These are phyloP conservation scores for Drosophila saltans DNA, from an alignment of 1,140 invertebrate species.

Conservation along the genomic window DNA sequence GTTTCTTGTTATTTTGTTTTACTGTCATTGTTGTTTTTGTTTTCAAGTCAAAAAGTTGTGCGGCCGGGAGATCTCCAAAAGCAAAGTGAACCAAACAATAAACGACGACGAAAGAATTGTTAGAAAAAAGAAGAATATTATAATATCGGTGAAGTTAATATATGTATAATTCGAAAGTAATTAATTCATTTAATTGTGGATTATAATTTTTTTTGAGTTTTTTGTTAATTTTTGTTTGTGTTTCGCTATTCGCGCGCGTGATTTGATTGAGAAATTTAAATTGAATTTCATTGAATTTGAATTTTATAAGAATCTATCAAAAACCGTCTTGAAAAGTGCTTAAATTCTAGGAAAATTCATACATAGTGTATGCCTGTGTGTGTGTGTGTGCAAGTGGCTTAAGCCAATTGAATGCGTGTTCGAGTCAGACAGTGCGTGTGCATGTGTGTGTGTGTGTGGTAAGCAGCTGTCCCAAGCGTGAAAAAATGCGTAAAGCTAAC, in stretches of 20 bases:
- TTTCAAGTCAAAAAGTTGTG: background rate
- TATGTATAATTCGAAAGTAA: constrained; percentile 11
- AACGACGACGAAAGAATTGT: background rate
- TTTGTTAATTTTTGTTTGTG: background rate
- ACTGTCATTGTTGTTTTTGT: constrained; percentile 5
- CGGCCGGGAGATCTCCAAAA: background rate
- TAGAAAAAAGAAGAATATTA: background rate
- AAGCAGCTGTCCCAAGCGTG: constrained; percentile 45
- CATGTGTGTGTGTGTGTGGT: constrained; percentile 28
- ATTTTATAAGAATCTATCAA: background rate
- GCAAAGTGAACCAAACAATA: background rate
- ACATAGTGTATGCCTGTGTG: background rate
- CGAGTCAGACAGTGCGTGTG: constrained; percentile 4
- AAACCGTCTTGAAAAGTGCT: constrained; percentile 9
- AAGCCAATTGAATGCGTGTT: constrained; percentile 25
- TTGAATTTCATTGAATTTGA: background rate
- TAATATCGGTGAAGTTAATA: background rate
- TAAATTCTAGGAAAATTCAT: constrained; percentile 5
- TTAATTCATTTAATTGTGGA: constrained; percentile 29
- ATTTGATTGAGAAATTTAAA: constrained; percentile 5
- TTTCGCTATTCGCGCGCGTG: background rate
- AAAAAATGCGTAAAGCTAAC: constrained; percentile 62
- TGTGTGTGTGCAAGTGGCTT: constrained; percentile 28
- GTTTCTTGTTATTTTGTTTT: background rate
- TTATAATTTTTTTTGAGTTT: background rate